Base-by-base conservation (phyloP, 2,888 invertebrate genomes). In the Sinodicranocentrus sp. region DNA sequence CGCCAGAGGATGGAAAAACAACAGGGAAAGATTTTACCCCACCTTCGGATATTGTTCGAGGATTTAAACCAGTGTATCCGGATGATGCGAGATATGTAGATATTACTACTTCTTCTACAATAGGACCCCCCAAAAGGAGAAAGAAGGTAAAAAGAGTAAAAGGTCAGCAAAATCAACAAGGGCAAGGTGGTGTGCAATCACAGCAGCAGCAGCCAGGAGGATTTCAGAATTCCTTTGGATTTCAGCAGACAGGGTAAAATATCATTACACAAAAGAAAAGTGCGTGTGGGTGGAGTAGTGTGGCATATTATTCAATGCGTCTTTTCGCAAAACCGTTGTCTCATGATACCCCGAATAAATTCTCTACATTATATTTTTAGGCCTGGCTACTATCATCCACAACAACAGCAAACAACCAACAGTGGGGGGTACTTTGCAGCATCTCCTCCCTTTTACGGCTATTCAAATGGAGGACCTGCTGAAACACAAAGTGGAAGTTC, bases 21-120 rank as follows among this genome's bases (percentile, higher is more conserved):
- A 71, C 72, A 54, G 80, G 76, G 6, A 82, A 82, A 28, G 76
- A 75, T 63, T 83, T 84, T 54, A 82, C 84, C 10, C 77, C 84
- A 8, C 85, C 88, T 15, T 77, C 83, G 10, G 86, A 87, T n/a
- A 79, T 88, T 19, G 82, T 88, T n/a, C 83, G 87, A 48, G 88
- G 88, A 10, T 88, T 88, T 39, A 86, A 85, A 28, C 88, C 88
- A 10, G 87, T 88, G 2, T 88, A 86, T 21, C 80, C 85, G 48
- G 87, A 86, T 59, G 88, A 88, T 71, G 87, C 88, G 13, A 87
- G 87, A 63, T 88, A 86, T 67, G 87, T 88, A 13, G 85, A 85
- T n/a, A 84, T 88, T 52, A 88, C 88, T 0, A 87, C 87, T 44
- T 61, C 82, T 54, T 61, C 82, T 54, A 71, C 84, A 10, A 71